Base-by-base conservation (phyloP, 2,888 invertebrate species). In the Eupithecia dodoneata region DNA sequence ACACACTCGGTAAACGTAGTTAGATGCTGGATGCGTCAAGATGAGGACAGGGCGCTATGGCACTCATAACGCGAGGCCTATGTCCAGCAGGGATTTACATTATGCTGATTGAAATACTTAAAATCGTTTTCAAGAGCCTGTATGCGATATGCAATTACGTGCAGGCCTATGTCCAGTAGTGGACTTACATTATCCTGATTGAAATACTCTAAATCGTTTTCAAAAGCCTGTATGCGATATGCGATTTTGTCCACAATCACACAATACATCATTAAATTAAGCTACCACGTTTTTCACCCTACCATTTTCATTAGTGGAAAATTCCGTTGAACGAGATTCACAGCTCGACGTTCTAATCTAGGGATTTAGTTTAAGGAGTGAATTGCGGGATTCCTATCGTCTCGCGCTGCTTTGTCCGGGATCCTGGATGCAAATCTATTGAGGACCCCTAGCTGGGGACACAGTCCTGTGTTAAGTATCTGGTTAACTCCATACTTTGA, bases 341-440 rank as follows among this genome's bases (percentile, higher is more conserved):
- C 81, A 83, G 84, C 84, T 84, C 83, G 83, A 86, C 85, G 73
- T 90, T 89, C 89, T 90, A 90, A 91, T 91, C 89, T 82, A 80
- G 80, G 85, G 89, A 88, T 89, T 91, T 87, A 88, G 90, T 89
- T 87, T 83, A 85, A 86, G 87, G 84, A 86, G 86, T 88, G 88
- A 89, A 90, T 90, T 88, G 90, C 91, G 85, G 86, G 85, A 91
- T 92, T 90, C 91, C 88, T 84, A 81, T 79, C 82, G 80, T 83
- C 83, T 86, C 85, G 86, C 84, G 83, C 81, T 84, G 88, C 90
- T 91, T 91, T 89, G 87, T 87, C 87, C 89, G 87, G 86, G 86
- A 85, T 87, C 83, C 87, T 83, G 83, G 89, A 92, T 92, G 91
- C 91, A 92, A 91, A 93, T 92, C 91, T 90, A 92, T 92, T 89